phyloP scores from a whole-genome alignment of 2,888 invertebrate species.

The Germaria angustata region DNA sequence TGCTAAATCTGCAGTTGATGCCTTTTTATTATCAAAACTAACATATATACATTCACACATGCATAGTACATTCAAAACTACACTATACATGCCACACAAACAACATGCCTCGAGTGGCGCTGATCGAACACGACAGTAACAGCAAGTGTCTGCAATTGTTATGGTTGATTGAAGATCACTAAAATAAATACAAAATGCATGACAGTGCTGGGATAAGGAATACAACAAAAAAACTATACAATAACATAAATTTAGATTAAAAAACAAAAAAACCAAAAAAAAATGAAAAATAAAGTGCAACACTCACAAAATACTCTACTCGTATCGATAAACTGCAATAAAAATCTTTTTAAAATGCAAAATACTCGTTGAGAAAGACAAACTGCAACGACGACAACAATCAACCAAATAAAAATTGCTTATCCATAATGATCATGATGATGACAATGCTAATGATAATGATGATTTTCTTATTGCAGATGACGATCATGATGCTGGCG shows the following conservation, averaged over 20 bases:
- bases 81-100: constrained; percentile 33
- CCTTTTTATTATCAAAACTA: background rate
- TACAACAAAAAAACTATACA: constrained; percentile 1
- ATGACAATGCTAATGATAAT: constrained; percentile 34
- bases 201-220: constrained; percentile 44
- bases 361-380: constrained; percentile 54
- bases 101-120: constrained; percentile 65
- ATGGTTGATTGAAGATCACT: constrained; percentile 73
- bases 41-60: constrained; percentile 22
- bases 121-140: constrained; percentile 68
- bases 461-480: constrained; percentile 36
- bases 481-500: constrained; percentile 36
- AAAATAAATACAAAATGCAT: constrained; percentile 62
- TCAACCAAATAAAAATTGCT: constrained; percentile 45
- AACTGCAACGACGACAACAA: constrained; percentile 49
- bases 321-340: constrained; percentile 60
- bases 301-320: constrained; percentile 27
- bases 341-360: constrained; percentile 60
- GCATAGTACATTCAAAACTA: constrained; percentile 37
- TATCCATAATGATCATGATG: constrained; percentile 47
- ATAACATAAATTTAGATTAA: constrained; percentile 23
- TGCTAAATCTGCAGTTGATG: background rate
- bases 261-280: constrained; percentile 2
- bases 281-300: constrained; percentile 1
- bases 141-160: constrained; percentile 73